Evolutionary conservation across 2,888 invertebrate species (phyloP), one percentile per base, ranked within the genome.

Genomic region (Standfussiana lucernea): DNA sequence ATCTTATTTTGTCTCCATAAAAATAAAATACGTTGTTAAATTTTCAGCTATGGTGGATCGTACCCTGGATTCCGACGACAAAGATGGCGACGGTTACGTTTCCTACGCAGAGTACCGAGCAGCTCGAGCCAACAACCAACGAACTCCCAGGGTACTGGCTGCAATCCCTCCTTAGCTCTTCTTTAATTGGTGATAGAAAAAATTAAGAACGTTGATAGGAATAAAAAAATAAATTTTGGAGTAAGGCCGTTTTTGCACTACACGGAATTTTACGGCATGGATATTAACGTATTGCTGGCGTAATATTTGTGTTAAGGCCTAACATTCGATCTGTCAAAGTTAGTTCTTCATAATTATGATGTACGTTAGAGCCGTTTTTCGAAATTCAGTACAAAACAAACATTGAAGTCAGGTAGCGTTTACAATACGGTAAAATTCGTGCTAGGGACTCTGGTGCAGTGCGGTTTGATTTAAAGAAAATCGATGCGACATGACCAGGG

Each of bases 41-140:
- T 62, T 71, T 92, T 92, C 92, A 99, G 99, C 98, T 84, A 96
- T 99, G 71, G 98, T 99, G 61, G 99, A 99, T 92, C 97, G 98
- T 87, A 98, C 99, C 18, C 94, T 99, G 56, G 97, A 97, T 76
- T 98, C 98, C 82, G 99, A 99, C 89, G 99, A 99, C 93, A 95
- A 97, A 1, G 98, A 99, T 92, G 97, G 98, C 59, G 99, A 99
- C 91, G 99, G 99, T 0, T 98, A 97, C 91, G 95, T 99, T 53
- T 98, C 98, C 79, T 99, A 99, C 92, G 97, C 98, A 0, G 99
- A 99, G 84, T 96, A 96, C 79, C 90, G 95, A 24, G 95, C 96
- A 1, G 96, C 96, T 0, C 90, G 96, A 47, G 90, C 89, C 0
- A 91, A 89, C 67, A 92, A 86, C 53, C 93, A 94, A 1, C 89